These are phyloP conservation scores for Acleris emargana DNA, from an alignment of 2,888 invertebrate species.

Conservation along the genomic window DNA sequence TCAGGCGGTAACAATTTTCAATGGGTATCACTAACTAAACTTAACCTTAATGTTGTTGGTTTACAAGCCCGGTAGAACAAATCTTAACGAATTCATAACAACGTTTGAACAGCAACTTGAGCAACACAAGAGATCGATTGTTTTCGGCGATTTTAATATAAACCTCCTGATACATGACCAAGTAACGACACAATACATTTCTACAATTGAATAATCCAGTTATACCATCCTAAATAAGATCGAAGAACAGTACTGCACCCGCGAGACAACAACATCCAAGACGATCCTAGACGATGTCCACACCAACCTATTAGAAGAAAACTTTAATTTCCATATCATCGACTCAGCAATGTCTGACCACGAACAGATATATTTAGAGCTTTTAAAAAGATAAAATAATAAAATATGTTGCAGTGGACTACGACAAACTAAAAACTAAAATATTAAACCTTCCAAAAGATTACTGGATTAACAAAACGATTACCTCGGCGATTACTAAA, in stretches of 20 bases:
- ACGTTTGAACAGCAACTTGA: conserved; percentile 16
- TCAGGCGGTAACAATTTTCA: background rate
- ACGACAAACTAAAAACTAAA: conserved; percentile 19
- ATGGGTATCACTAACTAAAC: conserved; percentile 2
- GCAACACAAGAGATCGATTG: conserved; percentile 9
- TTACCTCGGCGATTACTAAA: conserved; percentile 1
- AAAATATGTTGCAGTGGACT: conserved; percentile 19
- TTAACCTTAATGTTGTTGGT: conserved; percentile 1
- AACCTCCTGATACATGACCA: conserved; percentile 13
- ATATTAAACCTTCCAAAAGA: conserved; percentile 14
- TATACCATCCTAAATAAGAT: conserved; percentile 17
- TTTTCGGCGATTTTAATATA: conserved; percentile 30
- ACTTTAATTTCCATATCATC: too few species aligned
- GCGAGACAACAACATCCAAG: too few species aligned
- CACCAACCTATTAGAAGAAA: too few species aligned
- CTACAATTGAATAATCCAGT: conserved; percentile 12
- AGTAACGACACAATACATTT: conserved; percentile 4
- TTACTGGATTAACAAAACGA: conserved; percentile 21
- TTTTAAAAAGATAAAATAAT: conserved; percentile 5
- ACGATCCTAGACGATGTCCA: too few species aligned
- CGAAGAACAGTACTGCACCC: too few species aligned
- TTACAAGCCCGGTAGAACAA: conserved; percentile 10
- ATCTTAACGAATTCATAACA: conserved; percentile 4
- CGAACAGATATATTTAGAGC: conserved; percentile 16
- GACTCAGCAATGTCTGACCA: conserved; percentile 18